phyloP scores from a whole-genome alignment of 53 echinoderm and acorn worm genomes.

The Holothuria leucospilota region DNA sequence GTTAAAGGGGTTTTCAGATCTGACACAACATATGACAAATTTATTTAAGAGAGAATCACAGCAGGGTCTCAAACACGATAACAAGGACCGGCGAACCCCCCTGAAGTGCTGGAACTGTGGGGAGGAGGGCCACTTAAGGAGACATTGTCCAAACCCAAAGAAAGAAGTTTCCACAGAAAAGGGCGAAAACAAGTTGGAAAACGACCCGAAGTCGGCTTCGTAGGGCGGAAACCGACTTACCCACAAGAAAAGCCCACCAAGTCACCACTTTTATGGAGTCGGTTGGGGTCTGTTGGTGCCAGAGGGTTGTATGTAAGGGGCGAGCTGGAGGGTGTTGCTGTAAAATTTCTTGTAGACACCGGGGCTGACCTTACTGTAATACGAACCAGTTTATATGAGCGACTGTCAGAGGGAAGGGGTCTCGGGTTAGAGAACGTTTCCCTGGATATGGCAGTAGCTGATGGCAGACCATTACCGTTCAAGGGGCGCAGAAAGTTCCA shows the following conservation, averaged over 20 bases:
- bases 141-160: not conserved
- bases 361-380: conserved; percentile 3
- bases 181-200: not conserved
- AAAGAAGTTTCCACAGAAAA: not conserved
- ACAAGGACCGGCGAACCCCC: not conserved
- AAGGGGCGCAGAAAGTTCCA: not conserved
- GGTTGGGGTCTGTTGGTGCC: not conserved
- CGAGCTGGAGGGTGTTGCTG: too few species aligned
- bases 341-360: too few species aligned
- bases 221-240: conserved; percentile 13
- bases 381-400: not conserved
- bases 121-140: conserved; percentile 21
- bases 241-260: not conserved
- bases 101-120: conserved; percentile 31
- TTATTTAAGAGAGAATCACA: not conserved
- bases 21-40: too few species aligned
- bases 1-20: not conserved
- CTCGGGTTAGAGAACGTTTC: not conserved
- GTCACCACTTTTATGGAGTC: too few species aligned
- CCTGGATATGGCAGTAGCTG: not conserved
- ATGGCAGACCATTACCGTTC: too few species aligned
- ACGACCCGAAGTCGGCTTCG: too few species aligned
- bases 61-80: too few species aligned
- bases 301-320: too few species aligned
- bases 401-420: not conserved